Base-by-base conservation (phyloP, 2,888 invertebrate genomes). In the Lomographa bimaculata region DNA sequence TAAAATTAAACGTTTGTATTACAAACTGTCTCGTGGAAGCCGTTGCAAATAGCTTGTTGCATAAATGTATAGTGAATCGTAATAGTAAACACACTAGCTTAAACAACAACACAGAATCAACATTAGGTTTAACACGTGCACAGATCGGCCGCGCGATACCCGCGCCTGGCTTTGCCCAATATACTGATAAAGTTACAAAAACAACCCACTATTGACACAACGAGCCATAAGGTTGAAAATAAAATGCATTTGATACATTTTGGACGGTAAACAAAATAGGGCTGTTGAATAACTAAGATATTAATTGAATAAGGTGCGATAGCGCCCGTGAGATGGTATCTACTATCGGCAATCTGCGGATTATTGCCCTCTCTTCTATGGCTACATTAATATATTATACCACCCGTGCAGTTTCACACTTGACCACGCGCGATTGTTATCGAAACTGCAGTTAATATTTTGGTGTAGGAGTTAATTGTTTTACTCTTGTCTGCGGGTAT, bases 231-330 rank as follows among this genome's bases (percentile, higher is more conserved):
- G 11, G 25, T 19, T 19, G 10, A 24, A 7, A 9, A 7, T 24
- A 5, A 3, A 10, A 5, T 14, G 8, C 5, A 8, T 3, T 16
- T 1, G 10, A 3, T 2, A 6, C 2, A n/a, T 18, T 8, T 3
- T 6, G 35, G 16, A 7, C 5, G 7, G 11, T 7, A 5, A 11
- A 12, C 12, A 30, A 21, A 36, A 18, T 23, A 16, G 4, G 19
- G 34, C 17, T n/a, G n/a, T n/a, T n/a, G n/a, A n/a, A n/a, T n/a
- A n/a, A n/a, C n/a, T n/a, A n/a, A 36, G 54, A 64, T 66, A 32
- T 32, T 55, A 59, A 66, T 57, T 52, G 41, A 60, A 66, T 57
- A 36, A 43, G 9, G 18, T 2, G 30, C 39, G 62, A 59, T 57
- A 58, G 11, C 28, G 24, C 2, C 21, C 17, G 26, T 5, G 17